Conservation (phyloP, 2,113 vertebrate species). For the Chlorodrepanis virens region DNA sequence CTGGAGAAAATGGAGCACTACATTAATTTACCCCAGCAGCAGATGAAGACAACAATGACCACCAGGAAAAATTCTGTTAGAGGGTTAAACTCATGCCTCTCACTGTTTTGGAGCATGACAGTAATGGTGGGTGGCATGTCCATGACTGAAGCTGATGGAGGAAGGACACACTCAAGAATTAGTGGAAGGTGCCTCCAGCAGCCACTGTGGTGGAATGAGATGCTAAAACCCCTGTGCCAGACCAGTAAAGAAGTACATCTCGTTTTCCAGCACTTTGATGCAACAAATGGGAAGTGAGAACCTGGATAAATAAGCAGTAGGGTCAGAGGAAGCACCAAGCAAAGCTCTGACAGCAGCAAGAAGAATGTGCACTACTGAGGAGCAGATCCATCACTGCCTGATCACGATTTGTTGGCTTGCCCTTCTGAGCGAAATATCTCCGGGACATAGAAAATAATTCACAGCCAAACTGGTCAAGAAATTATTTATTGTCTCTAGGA, state of each 20-base stretch:
- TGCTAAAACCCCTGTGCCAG: neutral
- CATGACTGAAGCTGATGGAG: neutral
- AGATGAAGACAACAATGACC: neutral
- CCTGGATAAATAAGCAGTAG: neutral
- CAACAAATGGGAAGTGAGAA: neutral
- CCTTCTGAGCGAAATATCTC: neutral
- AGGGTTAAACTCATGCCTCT: neutral
- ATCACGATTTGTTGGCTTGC: neutral
- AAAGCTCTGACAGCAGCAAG: neutral
- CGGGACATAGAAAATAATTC: slow-evolving; percentile 30
- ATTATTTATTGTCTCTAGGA: slow-evolving; percentile 18
- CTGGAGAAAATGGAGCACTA: neutral
- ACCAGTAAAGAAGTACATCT: neutral
- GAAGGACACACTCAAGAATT: neutral
- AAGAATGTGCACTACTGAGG: neutral
- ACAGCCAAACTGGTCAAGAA: slow-evolving; percentile 19
- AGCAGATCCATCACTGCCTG: slow-evolving; percentile 24
- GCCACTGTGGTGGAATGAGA: neutral
- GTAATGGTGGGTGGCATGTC: neutral
- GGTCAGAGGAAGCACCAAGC: neutral
- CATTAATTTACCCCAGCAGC: neutral
- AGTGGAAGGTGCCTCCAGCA: neutral
- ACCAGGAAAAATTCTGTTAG: accelerated
- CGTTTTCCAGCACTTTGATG: neutral
- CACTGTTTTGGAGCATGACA: neutral